Conservation (phyloP, 1,140 invertebrate species). For the Teleogryllus occipitalis region DNA sequence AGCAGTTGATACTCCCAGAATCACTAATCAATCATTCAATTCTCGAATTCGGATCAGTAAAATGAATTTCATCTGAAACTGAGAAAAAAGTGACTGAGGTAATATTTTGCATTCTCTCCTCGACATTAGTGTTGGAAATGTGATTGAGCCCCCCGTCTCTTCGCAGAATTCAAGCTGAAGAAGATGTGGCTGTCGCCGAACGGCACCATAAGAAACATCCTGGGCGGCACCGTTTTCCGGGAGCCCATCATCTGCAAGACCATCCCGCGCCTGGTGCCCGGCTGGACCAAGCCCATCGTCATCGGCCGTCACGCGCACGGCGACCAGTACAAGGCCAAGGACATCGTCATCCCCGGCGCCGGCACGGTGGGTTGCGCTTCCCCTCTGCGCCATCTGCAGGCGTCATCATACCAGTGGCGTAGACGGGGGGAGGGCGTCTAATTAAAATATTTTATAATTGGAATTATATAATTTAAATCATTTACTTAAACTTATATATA, state of each 20-base stretch:
- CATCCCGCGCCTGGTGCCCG: conserved; percentile 78
- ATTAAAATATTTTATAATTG: too few species aligned
- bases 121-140: too few species aligned
- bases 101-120: too few species aligned
- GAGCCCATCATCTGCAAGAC: conserved; percentile 85
- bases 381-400: neutral
- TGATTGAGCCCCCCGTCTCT: conserved; percentile 7
- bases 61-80: too few species aligned
- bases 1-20: too few species aligned
- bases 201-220: conserved; percentile 83
- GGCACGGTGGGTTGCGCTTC: conserved; percentile 46
- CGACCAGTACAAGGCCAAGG: conserved; percentile 85
- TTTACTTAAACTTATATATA: too few species aligned
- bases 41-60: too few species aligned
- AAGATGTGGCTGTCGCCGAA: conserved; percentile 91
- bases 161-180: conserved; percentile 80
- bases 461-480: too few species aligned
- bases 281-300: conserved; percentile 71
- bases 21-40: too few species aligned
- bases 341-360: conserved; percentile 62
- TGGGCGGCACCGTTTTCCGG: conserved; percentile 83
- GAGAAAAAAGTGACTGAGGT: too few species aligned
- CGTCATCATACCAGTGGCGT: too few species aligned
- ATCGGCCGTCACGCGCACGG: conserved; percentile 86
- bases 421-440: too few species aligned